These are phyloP conservation scores for Heliconius eleuchia DNA, from an alignment of 1,140 invertebrate species.

Conservation along the genomic window DNA sequence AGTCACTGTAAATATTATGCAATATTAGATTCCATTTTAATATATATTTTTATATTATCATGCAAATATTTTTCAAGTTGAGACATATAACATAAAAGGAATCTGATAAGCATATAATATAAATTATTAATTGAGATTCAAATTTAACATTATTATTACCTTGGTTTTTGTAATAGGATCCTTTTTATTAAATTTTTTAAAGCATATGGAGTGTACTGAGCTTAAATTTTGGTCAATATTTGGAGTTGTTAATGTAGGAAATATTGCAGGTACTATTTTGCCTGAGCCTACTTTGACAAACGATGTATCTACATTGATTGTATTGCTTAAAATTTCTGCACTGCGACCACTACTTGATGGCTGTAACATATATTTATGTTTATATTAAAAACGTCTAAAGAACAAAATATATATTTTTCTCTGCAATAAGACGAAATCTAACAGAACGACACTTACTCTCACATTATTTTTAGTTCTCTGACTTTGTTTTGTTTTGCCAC, in stretches of 20 bases:
- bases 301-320: constrained; percentile 42
- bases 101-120: too few relatives aligned
- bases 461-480: constrained; percentile 76
- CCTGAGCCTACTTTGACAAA: constrained; percentile 35
- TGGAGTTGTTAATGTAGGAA: constrained; percentile 53
- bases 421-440: neutral
- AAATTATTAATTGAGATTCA: too few relatives aligned
- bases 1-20: neutral
- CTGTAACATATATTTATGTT: constrained; percentile 38
- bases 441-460: constrained; percentile 50
- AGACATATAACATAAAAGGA: too few relatives aligned
- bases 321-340: constrained; percentile 56
- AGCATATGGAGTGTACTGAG: constrained; percentile 58
- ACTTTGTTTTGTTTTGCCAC: constrained; percentile 66
- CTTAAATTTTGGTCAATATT: constrained; percentile 49
- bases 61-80: too few relatives aligned
- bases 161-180: constrained; percentile 72
- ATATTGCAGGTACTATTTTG: constrained; percentile 52
- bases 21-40: neutral
- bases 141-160: constrained; percentile 39
- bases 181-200: constrained; percentile 74
- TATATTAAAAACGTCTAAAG: neutral
- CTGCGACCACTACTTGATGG: constrained; percentile 72
- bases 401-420: neutral
- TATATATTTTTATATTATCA: neutral